Base-by-base conservation (phyloP, 2,797 vertebrate species). In the Argentina silus region DNA sequence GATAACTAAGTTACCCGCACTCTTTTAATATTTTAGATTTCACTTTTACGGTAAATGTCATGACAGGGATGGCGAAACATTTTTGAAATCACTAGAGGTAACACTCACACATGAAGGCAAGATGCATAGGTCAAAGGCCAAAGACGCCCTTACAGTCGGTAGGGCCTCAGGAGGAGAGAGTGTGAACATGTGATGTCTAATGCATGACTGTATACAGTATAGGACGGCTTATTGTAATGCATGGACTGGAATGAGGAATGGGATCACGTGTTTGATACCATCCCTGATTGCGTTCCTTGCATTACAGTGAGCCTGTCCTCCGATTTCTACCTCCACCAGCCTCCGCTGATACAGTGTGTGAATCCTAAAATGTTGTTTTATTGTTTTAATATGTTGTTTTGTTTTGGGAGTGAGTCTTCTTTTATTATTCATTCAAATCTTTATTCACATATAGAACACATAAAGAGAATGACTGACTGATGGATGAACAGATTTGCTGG, bases 1-100 rank as follows among this genome's bases (percentile, higher is more conserved):
- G 67, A 72, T 74, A 72, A 27, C 27, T 73, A 69, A 73, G 81
- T 90, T 86, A 88, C 76, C 62, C 62, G 55, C 67, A 70, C 69
- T 67, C 75, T n/a, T 85, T 91, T 81, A 87, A 90, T 87, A 84
- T 88, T 90, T 89, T 59, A 87, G 59, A 74, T 55, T 80, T 73
- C 75, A 81, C 87, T 85, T 85, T 70, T 67, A 81, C 70, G 74
- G 79, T 63, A 89, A 85, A 88, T 85, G 78, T 86, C 84, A 87
- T 67, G 63, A 68, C 77, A 48, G 53, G 56, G 76, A 67, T 71
- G 69, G 53, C n/a, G 70, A 74, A 9, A 66, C 79, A 87, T 42
- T 62, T 81, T 85, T 75, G 9, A 53, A 60, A 79, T 63, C 71
- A 66, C 55, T 76, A 55, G 69, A 7, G 76, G 65, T 65, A 43